Evolutionary conservation across 1,140 invertebrate species (phyloP).

Genomic region (Drosophila insularis): DNA sequence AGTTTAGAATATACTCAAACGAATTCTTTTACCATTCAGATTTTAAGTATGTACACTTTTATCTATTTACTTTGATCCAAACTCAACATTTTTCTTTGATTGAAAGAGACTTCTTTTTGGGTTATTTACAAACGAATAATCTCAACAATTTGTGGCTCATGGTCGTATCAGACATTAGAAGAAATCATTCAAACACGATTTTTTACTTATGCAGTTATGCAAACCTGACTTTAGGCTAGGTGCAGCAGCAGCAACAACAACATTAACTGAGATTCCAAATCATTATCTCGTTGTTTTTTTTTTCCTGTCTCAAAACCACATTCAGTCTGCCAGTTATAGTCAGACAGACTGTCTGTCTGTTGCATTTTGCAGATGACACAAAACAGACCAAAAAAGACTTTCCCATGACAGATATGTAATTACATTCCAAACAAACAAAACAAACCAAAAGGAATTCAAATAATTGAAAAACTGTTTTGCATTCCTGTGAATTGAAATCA

Average conservation of each 20-base stretch:
- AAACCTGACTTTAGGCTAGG: background rate
- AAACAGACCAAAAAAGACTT: conserved; percentile 36
- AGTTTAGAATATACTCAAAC: too few species aligned
- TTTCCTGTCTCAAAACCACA: conserved; percentile 5
- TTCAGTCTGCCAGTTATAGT: conserved; percentile 12
- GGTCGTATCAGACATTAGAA: background rate
- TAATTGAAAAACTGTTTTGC: conserved; percentile 32
- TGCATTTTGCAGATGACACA: conserved; percentile 40
- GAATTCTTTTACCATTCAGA: too few species aligned
- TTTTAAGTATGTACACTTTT: background rate
- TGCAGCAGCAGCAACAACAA: background rate
- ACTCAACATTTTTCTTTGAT: background rate
- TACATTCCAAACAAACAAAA: conserved; percentile 38
- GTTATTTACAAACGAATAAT: background rate
- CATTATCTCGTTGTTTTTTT: background rate
- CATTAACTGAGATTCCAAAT: background rate
- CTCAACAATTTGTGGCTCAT: conserved; percentile 1
- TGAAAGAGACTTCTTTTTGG: background rate
- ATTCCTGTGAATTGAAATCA: conserved; percentile 1
- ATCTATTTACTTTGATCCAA: background rate
- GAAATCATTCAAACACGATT: conserved; percentile 1
- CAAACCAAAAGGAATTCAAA: conserved; percentile 32
- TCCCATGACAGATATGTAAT: conserved; percentile 47
- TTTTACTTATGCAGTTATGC: conserved; percentile 4
- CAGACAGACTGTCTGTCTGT: conserved; percentile 3